Evolutionary conservation across 2,797 vertebrate species (phyloP).

Genomic region (Naso thynnoides): DNA sequence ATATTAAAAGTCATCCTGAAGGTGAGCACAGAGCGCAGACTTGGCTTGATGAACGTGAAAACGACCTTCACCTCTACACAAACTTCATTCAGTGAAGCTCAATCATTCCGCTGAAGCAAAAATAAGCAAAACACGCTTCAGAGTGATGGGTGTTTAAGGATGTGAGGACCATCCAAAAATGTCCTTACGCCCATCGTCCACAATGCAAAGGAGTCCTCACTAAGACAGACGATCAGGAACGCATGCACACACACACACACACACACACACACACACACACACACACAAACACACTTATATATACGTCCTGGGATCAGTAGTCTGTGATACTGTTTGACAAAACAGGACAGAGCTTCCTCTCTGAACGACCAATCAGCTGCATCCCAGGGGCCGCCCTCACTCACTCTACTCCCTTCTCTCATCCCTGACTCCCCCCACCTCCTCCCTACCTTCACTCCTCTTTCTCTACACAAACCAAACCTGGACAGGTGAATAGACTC

Average conservation of each 20-base stretch:
- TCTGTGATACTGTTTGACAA: conserved; percentile 41
- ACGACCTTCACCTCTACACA: no score
- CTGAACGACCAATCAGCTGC: conserved; percentile 41
- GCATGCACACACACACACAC: neutral
- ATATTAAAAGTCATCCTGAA: no score
- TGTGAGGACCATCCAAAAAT: neutral
- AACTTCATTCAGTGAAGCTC: neutral
- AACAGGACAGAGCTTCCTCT: conserved; percentile 23
- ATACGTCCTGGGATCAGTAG: conserved; percentile 36
- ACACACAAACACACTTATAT: conserved; percentile 19
- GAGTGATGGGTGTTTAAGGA: neutral
- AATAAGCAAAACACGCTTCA: neutral
- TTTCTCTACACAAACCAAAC: conserved; percentile 52
- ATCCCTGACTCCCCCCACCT: neutral
- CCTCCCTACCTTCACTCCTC: conserved; percentile 7
- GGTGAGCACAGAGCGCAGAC: no score
- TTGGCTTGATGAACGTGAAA: no score
- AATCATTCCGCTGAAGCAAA: neutral
- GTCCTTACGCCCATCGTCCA: neutral
- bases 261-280: neutral
- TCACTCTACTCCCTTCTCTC: neutral
- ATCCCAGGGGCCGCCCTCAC: conserved; percentile 40
- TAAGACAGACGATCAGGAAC: conserved; percentile 19
- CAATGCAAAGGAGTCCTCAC: conserved; percentile 26
- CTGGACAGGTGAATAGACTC: conserved; percentile 48